A percentile compares a stretch with the other conserved stretches of the same genome.
These are phyloP conservation scores for Archaeoteleia sp. DNA, from an alignment of 2,888 invertebrate genomes.

Conservation along the genomic window DNA sequence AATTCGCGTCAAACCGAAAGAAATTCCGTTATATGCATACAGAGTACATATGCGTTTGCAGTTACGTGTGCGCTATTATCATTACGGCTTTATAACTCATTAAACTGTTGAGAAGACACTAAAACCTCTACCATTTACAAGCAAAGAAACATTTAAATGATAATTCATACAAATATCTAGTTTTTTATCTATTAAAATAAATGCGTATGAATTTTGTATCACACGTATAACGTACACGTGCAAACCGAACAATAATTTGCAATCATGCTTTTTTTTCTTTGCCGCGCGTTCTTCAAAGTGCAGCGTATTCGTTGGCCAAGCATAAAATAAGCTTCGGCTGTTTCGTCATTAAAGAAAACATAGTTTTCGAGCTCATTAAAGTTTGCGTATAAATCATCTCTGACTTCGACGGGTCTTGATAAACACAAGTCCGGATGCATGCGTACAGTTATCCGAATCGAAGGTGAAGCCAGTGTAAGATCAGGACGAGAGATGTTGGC, in stretches of 20 bases:
- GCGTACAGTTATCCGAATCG: slow-evolving; percentile 57
- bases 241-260: no score
- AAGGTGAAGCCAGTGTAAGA: slow-evolving; percentile 44
- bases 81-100: slow-evolving; percentile 21
- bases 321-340: neutral
- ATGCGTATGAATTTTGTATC: no score
- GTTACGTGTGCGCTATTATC: slow-evolving; percentile 27
- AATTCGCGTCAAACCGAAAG: slow-evolving; percentile 35
- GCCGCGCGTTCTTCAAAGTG: neutral
- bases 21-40: slow-evolving; percentile 39
- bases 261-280: no score
- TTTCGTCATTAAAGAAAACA: slow-evolving; percentile 13
- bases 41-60: slow-evolving; percentile 14
- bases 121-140: no score
- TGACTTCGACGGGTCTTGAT: slow-evolving; percentile 30
- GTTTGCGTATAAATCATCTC: slow-evolving; percentile 26
- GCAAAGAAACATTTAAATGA: no score
- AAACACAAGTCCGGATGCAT: slow-evolving; percentile 40
- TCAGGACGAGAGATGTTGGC: slow-evolving; percentile 49
- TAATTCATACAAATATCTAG: no score
- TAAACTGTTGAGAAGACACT: neutral
- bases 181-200: no score
- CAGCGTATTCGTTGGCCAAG: neutral
- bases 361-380: slow-evolving; percentile 27
- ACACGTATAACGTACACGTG: no score